These are phyloP conservation scores for Thereva unica DNA, from an alignment of 2,888 invertebrate genomes.

Conservation along the genomic window DNA sequence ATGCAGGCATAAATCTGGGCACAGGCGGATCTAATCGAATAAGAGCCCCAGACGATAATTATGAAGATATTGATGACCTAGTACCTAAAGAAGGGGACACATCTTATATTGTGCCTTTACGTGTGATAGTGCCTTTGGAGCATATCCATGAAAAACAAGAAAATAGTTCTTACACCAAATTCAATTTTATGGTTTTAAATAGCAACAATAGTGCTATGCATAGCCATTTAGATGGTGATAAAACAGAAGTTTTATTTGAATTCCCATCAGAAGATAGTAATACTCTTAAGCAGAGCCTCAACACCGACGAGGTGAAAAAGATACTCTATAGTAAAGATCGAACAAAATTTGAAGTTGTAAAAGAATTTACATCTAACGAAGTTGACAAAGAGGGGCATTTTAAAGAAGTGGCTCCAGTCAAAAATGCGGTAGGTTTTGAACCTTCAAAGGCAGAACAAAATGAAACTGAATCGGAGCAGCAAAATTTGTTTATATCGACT, in stretches of 20 bases:
- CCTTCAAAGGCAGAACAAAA: too few relatives aligned
- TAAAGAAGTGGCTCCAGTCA: too few relatives aligned
- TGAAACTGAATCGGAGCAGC: too few relatives aligned
- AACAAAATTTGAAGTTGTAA: too few relatives aligned
- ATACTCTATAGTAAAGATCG: too few relatives aligned
- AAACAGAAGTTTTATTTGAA: constrained; percentile 27
- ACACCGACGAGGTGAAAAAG: too few relatives aligned
- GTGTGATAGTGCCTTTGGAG: constrained; percentile 37
- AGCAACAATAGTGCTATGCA: constrained; percentile 31
- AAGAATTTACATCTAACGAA: too few relatives aligned
- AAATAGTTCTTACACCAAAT: constrained; percentile 22
- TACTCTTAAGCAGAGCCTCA: neutral
- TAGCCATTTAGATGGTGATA: constrained; percentile 34
- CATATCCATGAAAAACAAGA: constrained; percentile 32
- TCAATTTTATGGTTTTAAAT: constrained; percentile 38
- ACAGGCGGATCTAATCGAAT: neutral
- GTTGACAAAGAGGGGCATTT: too few relatives aligned
- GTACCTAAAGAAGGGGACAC: constrained; percentile 9
- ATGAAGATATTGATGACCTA: constrained; percentile 4
- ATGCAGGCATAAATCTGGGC: neutral
- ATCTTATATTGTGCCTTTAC: constrained; percentile 35
- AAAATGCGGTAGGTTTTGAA: too few relatives aligned
- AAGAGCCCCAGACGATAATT: constrained; percentile 3
- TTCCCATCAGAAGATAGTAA: neutral
- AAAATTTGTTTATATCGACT: too few relatives aligned